Evolutionary conservation across 2,888 invertebrate species (phyloP), one percentile per base, ranked within the genome.

Genomic region (Boloria euphrosyne): DNA sequence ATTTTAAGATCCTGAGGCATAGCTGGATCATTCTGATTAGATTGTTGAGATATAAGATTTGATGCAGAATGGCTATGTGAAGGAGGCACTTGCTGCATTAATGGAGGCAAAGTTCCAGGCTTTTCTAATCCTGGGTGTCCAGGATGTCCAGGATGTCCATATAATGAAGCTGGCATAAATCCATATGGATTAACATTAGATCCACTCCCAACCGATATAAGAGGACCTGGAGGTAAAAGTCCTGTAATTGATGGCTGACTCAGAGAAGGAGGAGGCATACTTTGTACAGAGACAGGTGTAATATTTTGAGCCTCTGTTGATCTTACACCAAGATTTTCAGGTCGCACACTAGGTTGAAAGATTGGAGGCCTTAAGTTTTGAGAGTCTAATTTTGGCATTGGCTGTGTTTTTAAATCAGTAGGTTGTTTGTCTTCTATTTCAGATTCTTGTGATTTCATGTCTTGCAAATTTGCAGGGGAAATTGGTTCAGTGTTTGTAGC

Each of bases 141-240:
- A n/a, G 80, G 79, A 72, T 84, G 85, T 27, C 88, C 94, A 16
- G 80, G 79, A 72, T 84, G 85, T 27, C 88, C 94, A 79, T 90
- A 92, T 60, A 92, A 75, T 65, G 90, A 74, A 62, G 90, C 77
- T 46, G 94, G 93, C 90, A 94, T 93, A 73, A 94, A 94, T 14
- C 95, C 93, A 80, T 95, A 95, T 62, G 94, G 94, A 10, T 93
- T 92, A 74, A 94, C 92, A 76, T 93, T 92, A 58, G 93, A 81
- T 62, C 90, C 89, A 77, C 92, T 93, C 62, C 94, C 94, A 6
- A 94, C 93, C 49, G 94, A 93, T 74, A 94, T 93, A 71, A 94
- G 80, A 74, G 94, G 93, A 50, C 93, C 93, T 60, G 93, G 93
- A 66, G 94, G 94, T 82, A 94, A 83, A 50, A 94, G 80, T 31